These are phyloP conservation scores for Miltochrista miniata DNA, from an alignment of 2,888 invertebrate species.

Conservation along the genomic window DNA sequence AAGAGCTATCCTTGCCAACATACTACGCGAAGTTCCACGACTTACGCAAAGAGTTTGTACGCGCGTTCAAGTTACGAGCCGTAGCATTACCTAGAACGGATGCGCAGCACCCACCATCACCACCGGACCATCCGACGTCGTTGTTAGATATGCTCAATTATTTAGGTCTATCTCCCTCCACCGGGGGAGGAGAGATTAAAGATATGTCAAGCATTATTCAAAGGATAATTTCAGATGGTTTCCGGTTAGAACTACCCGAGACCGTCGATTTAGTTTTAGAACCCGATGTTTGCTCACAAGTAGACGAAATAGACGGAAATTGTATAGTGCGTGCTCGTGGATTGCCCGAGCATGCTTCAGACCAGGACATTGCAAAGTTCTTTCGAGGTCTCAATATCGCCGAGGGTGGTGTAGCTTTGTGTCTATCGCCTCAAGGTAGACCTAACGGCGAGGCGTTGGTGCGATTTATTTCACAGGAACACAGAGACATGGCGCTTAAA, in stretches of 20 bases:
- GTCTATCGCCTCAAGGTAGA: conserved; percentile 97
- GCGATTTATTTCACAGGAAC: conserved; percentile 96
- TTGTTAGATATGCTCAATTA: conserved; percentile 95
- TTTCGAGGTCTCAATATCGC: conserved; percentile 99
- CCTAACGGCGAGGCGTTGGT: conserved; percentile 99
- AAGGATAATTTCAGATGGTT: conserved; percentile 95
- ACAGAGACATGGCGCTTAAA: conserved; percentile 98
- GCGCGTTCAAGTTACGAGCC: conserved; percentile 84
- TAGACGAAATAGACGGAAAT: conserved; percentile 98
- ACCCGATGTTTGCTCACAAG: conserved; percentile 98
- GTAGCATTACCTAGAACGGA: conserved; percentile 76
- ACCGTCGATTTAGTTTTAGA: conserved; percentile 93
- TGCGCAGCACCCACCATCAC: conserved; percentile 84
- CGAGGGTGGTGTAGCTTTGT: conserved; percentile 99
- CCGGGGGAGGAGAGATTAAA: conserved; percentile 93
- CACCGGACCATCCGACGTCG: conserved; percentile 80
- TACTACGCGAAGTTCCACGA: conserved; percentile 97
- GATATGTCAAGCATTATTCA: conserved; percentile 97
- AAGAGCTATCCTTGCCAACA: conserved; percentile 93
- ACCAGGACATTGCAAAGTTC: conserved; percentile 99
- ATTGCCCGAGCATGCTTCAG: conserved; percentile 99
- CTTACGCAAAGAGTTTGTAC: conserved; percentile 92
- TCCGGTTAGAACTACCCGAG: conserved; percentile 93
- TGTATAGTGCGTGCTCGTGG: conserved; percentile 98
- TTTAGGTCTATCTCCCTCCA: conserved; percentile 89